Evolutionary conservation across 2,113 vertebrate species (phyloP), one percentile per base, ranked within the genome.

Genomic region (Vidua chalybeata): DNA sequence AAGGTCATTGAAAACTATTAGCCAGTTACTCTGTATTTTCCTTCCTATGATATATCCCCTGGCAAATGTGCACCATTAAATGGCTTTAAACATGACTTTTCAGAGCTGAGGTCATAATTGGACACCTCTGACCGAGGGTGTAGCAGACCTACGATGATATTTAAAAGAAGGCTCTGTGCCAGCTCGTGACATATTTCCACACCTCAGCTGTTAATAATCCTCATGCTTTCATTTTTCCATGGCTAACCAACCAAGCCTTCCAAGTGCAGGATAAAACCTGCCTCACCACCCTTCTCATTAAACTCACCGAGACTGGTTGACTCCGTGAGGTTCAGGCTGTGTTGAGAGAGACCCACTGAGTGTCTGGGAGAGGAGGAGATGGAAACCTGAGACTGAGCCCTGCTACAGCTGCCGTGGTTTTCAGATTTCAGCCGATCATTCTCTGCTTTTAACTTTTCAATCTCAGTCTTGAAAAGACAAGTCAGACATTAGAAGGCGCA

Each of bases 371-470:
- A 99, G 33, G 98, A 98, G 0, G 99, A 98, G 96, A 99, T 98
- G 92, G 99, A 99, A 92, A 97, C 98, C 97, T 99, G 99, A 66
- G 99, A 99, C n/a, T 98, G 98, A 1, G 97, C 97, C 93, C 98
- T 97, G 97, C 99, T 99, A 84, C 99, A 98, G 94, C 97, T 98
- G 33, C 98, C 97, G 3, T 99, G 98, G 84, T 97, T 99, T 97
- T 99, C 99, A 13, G 98, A 97, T 95, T 99, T 99, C 96, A 99
- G 97, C 17, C 98, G 98, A 87, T 99, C 99, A 0, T 99, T 99
- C 97, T 99, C 99, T 1, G 97, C 93, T 96, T 99, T 99, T 81
- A 99, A 95, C 96, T 99, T 99, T 87, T 99, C 99, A 30, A 99
- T 99, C 96, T 99, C 99, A 51, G 98, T 86, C 99, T 99, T 94